Conservation (phyloP, 2,888 invertebrate genomes). For the Zootermopsis nevadensis region DNA sequence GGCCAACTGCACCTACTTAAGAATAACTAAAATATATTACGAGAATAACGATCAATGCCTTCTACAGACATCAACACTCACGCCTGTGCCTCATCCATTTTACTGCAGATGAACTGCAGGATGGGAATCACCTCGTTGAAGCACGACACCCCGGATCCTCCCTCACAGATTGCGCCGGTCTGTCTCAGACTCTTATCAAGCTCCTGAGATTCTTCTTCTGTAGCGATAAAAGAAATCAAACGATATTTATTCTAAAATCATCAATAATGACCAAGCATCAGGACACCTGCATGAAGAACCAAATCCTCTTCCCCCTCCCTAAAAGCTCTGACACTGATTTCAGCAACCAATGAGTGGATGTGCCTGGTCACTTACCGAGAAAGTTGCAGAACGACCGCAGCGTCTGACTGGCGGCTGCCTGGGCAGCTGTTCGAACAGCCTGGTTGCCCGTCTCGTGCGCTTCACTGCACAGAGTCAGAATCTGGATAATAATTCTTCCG, state of each 20-base stretch:
- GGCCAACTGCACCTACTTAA: not conserved
- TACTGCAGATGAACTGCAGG: constrained; percentile 88
- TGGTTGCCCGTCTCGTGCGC: constrained; percentile 83
- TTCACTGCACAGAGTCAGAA: constrained; percentile 85
- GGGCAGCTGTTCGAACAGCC: constrained; percentile 85
- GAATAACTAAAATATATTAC: no score
- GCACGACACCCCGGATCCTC: constrained; percentile 76
- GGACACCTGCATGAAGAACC: no score
- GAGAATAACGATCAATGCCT: no score
- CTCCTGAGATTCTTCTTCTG: constrained; percentile 83
- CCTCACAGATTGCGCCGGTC: constrained; percentile 56
- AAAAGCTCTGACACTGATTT: no score
- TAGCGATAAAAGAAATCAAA: constrained; percentile 51
- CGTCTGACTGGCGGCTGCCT: constrained; percentile 91
- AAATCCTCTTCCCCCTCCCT: no score
- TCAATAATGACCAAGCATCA: no score
- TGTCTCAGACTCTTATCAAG: constrained; percentile 62
- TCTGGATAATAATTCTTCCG: constrained; percentile 87
- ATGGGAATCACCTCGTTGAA: constrained; percentile 92
- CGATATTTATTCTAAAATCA: no score
- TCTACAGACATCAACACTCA: constrained; percentile 61
- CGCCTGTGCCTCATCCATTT: constrained; percentile 84
- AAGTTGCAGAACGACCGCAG: constrained; percentile 87
- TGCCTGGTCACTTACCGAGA: constrained; percentile 68
- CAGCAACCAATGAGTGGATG: not conserved